phyloP scores from a whole-genome alignment of 2,797 vertebrate species.

The Pachyuromys duprasi region DNA sequence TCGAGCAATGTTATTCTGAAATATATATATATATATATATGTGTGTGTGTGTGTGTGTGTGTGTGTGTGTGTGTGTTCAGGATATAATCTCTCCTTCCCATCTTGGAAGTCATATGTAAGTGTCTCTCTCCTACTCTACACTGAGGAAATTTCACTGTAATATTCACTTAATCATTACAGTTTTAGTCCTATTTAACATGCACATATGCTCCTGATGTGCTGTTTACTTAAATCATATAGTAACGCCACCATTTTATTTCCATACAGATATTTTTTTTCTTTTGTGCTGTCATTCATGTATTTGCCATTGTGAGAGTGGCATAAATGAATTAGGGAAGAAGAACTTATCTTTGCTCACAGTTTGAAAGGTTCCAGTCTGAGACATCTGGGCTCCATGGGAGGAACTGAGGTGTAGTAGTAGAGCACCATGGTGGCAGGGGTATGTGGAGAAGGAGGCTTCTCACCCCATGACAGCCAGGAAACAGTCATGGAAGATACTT shows the following conservation, averaged over 20 bases:
- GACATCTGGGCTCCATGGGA: neutral
- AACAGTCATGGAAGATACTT: neutral
- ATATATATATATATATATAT: no score
- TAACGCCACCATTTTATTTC: neutral
- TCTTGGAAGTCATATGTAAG: neutral
- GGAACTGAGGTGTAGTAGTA: neutral
- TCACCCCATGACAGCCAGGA: neutral
- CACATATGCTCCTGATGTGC: fast-evolving
- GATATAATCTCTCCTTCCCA: neutral
- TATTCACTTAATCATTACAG: neutral
- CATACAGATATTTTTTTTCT: neutral
- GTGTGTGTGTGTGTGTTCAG: neutral
- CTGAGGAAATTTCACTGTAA: neutral
- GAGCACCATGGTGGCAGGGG: neutral
- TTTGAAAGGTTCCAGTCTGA: neutral
- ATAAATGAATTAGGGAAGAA: neutral
- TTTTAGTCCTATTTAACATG: neutral
- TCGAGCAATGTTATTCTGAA: neutral
- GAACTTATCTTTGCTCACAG: neutral
- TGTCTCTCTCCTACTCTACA: neutral
- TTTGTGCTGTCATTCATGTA: neutral
- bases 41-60: no score
- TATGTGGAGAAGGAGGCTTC: neutral
- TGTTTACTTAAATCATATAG: neutral
- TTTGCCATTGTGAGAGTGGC: neutral